A percentile compares a stretch with the other conserved stretches of the same genome.
phyloP scores from a whole-genome alignment of 1,140 invertebrate genomes.

The Pinna nobilis region DNA sequence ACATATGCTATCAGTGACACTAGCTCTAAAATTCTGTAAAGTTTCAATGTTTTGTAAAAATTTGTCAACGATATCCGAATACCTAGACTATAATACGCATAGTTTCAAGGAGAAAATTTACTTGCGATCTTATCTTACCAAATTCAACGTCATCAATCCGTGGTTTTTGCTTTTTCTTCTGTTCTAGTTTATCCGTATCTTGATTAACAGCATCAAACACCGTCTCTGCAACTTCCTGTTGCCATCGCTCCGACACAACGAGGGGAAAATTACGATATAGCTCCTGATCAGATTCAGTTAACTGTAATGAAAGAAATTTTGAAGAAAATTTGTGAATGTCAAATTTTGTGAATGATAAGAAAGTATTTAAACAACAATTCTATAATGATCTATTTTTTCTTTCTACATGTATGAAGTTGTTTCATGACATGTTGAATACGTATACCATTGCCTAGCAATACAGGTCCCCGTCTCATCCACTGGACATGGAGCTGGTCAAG shows the following conservation, averaged over 20 bases:
- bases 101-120: neutral
- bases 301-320: constrained; percentile 74
- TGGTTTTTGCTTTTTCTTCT: constrained; percentile 96
- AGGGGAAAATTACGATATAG: constrained; percentile 99
- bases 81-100: neutral
- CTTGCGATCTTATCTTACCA: constrained; percentile 77
- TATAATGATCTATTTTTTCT: too few relatives aligned
- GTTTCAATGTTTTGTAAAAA: too few relatives aligned
- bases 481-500: too few relatives aligned
- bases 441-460: too few relatives aligned
- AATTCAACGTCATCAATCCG: constrained; percentile 95
- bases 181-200: constrained; percentile 97
- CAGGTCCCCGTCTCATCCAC: too few relatives aligned
- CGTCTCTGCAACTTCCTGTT: constrained; percentile 98
- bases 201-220: constrained; percentile 99
- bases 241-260: constrained; percentile 99
- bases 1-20: too few relatives aligned
- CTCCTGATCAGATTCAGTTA: constrained; percentile 97
- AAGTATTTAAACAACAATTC: too few relatives aligned
- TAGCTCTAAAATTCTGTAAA: too few relatives aligned
- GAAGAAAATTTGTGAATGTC: neutral
- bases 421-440: too few relatives aligned
- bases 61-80: neutral
- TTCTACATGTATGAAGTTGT: too few relatives aligned
- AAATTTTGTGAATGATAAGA: too few relatives aligned